Base-by-base conservation (phyloP, 2,888 invertebrate species). In the Cosmia pyralina region DNA sequence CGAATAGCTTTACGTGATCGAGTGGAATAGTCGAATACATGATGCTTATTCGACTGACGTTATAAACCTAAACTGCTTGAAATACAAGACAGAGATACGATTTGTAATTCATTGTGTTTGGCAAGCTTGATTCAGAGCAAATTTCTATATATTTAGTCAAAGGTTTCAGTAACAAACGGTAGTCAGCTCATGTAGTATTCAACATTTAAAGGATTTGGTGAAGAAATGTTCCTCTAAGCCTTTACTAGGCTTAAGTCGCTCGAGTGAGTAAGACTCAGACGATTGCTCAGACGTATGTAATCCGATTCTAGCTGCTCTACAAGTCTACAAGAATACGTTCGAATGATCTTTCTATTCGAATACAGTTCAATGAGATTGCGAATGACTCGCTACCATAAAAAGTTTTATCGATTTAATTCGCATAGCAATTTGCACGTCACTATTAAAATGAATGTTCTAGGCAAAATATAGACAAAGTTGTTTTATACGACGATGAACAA, bases 231-330 rank as follows among this genome's bases (percentile, higher is more conserved):
- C 60, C 69, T 80, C 34, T 82, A 84, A 79, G 68, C 82, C 85
- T 86, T 74, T 82, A 75, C 82, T 63, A 75, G 82, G 55, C 77
- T 84, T 83, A 81, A 67, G 65, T 19, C 79, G 74, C 85, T 77
- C 72, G 79, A 86, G 75, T 85, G 79, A 72, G 63, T 75, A 69
- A 65, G 60, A 69, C 72, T 74, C 67, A 66, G 28, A 28, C 28
- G 2, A 3, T n/a, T n/a, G n/a, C n/a, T 28, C 28, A 28, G 68
- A 66, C 70, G 59, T 86, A 66, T 66, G 59, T 86, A 83, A 85
- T 84, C 87, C 77, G 83, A 86, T 82, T 82, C 62, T 34, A 65
- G 55, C 73, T 66, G 69, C 60, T 81, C 64, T 63, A 73, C 76
- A 75, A 77, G 77, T 79, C 58, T 73, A 72, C 76, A 59, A 74